Percentiles rank a stretch among this genome's conserved stretches.
These are phyloP conservation scores for Lacerta agilis DNA, from an alignment of 2,797 vertebrate genomes.

Conservation along the genomic window DNA sequence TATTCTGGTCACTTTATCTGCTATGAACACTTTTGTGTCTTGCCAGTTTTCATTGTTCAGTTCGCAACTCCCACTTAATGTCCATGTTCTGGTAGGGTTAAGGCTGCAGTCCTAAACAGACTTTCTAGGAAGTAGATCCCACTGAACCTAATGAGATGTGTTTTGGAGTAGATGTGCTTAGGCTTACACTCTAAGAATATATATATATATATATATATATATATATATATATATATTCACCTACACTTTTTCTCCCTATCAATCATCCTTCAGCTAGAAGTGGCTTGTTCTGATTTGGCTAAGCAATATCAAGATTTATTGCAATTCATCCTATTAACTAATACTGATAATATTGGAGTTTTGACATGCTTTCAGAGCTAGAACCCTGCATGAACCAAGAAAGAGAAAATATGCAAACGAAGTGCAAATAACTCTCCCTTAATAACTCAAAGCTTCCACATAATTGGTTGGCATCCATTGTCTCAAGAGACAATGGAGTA, in stretches of 20 bases:
- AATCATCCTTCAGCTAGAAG: not conserved
- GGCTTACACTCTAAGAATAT: not conserved
- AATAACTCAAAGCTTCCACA: no score
- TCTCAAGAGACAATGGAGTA: no score
- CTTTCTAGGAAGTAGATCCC: no score
- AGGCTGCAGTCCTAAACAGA: no score
- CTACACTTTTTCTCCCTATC: not conserved
- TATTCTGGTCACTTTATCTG: slow-evolving; percentile 16
- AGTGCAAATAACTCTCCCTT: no score
- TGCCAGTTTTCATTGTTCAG: not conserved
- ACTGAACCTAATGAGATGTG: not conserved
- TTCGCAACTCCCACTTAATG: not conserved
- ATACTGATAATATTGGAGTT: no score
- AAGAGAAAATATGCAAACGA: no score
- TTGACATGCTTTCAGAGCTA: no score
- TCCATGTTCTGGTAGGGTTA: not conserved
- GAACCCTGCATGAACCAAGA: no score
- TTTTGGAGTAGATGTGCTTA: not conserved
- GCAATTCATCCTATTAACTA: not conserved
- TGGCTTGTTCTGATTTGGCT: not conserved
- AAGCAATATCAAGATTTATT: not conserved
- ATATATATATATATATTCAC: not conserved
- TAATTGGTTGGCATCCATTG: no score
- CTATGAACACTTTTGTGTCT: not conserved
- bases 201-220: not conserved